Conservation (phyloP, 2,113 vertebrate genomes). For the Mirounga angustirostris region DNA sequence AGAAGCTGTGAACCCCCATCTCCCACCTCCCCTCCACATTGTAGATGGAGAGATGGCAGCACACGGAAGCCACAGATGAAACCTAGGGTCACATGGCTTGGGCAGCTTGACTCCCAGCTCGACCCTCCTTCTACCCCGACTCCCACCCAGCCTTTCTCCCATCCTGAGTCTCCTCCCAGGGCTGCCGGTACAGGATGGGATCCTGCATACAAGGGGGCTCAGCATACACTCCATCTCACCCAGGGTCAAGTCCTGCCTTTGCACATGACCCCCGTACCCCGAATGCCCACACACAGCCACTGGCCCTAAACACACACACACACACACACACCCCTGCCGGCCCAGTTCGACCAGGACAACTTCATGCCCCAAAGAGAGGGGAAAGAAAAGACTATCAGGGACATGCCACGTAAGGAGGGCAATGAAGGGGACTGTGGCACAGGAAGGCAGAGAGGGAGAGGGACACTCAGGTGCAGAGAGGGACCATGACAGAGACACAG, state of each 20-base stretch:
- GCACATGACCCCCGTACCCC: accelerated
- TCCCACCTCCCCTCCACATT: background rate
- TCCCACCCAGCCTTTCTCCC: background rate
- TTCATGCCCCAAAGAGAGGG: background rate
- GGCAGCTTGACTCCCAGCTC: background rate
- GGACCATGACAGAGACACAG: background rate
- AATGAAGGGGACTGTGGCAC: background rate
- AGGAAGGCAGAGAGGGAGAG: background rate
- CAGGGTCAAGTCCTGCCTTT: background rate
- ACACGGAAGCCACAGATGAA: background rate
- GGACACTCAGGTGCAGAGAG: background rate
- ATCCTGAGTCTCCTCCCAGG: background rate
- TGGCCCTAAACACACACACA: background rate
- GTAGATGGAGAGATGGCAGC: background rate
- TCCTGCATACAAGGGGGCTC: background rate
- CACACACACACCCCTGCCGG: background rate
- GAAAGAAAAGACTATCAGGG: background rate
- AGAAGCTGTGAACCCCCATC: background rate
- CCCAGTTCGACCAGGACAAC: background rate
- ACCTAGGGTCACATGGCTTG: background rate
- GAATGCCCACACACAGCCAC: background rate
- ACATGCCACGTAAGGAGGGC: background rate
- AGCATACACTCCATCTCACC: background rate
- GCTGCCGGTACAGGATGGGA: background rate
- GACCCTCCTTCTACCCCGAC: background rate